These are phyloP conservation scores for Datnioides undecimradiatus DNA, from an alignment of 2,113 vertebrate genomes.

Conservation along the genomic window DNA sequence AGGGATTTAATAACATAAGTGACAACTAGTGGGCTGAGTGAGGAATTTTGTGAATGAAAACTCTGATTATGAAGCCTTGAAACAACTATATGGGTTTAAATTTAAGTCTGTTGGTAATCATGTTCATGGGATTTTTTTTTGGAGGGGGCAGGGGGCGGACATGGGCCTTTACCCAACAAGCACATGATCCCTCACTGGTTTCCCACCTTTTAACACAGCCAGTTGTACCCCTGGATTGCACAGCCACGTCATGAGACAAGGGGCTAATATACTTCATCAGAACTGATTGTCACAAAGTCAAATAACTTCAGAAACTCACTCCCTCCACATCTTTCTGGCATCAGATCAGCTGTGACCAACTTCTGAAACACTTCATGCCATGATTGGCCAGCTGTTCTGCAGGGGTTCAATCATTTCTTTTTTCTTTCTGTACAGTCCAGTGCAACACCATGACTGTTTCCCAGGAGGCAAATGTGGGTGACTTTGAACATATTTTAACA, in stretches of 20 bases:
- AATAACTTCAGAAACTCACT: neutral
- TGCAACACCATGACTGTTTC: neutral
- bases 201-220: neutral
- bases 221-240: neutral
- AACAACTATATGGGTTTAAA: neutral
- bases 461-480: neutral
- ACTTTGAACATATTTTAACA: neutral
- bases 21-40: neutral
- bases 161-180: neutral
- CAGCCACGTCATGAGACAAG: neutral
- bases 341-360: too few species aligned
- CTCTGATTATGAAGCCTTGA: neutral
- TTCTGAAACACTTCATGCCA: neutral
- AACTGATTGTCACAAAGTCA: neutral
- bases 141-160: too few species aligned
- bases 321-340: neutral
- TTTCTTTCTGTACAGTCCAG: neutral
- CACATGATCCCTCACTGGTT: neutral
- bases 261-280: neutral
- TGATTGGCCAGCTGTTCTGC: neutral
- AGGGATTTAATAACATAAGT: slow-evolving; percentile 40
- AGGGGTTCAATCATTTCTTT: neutral
- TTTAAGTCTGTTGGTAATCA: neutral
- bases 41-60: slow-evolving; percentile 31
- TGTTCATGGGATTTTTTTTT: neutral